These are phyloP conservation scores for Paramormyrops kingsleyae DNA, from an alignment of 2,113 vertebrate genomes.

Conservation along the genomic window DNA sequence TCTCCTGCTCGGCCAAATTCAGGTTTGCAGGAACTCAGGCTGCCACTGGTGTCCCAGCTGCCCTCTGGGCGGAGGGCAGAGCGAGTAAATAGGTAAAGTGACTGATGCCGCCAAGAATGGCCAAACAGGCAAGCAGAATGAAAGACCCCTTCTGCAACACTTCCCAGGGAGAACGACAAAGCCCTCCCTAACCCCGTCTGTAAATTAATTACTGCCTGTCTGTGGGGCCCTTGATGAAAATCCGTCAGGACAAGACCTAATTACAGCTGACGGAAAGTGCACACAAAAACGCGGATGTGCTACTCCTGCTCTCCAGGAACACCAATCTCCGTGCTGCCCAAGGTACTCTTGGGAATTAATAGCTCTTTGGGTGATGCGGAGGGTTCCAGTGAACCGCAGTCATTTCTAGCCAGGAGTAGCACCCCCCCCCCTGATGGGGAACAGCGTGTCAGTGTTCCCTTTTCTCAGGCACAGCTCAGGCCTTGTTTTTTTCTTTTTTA, in stretches of 20 bases:
- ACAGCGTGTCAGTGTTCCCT: background rate
- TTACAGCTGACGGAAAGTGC: slow-evolving; percentile 41
- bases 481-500: background rate
- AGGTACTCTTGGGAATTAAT: background rate
- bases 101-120: slow-evolving; percentile 42
- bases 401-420: background rate
- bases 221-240: slow-evolving; percentile 56
- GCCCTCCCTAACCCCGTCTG: slow-evolving; percentile 43
- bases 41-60: background rate
- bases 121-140: slow-evolving; percentile 26
- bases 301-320: slow-evolving; percentile 24
- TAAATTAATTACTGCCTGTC: slow-evolving; percentile 62
- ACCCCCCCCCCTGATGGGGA: background rate
- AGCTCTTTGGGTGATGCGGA: background rate
- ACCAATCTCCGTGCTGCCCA: background rate
- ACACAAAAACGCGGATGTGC: slow-evolving; percentile 32
- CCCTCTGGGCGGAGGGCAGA: background rate
- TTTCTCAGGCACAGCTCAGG: background rate
- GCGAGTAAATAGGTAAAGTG: slow-evolving; percentile 29
- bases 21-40: background rate
- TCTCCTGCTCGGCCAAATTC: background rate
- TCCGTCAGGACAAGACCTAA: slow-evolving; percentile 49
- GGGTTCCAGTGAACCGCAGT: background rate
- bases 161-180: slow-evolving; percentile 51
- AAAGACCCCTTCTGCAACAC: slow-evolving; percentile 37